Evolutionary conservation across 2,797 vertebrate genomes (phyloP).

Genomic region (Sebastes flavidus): DNA sequence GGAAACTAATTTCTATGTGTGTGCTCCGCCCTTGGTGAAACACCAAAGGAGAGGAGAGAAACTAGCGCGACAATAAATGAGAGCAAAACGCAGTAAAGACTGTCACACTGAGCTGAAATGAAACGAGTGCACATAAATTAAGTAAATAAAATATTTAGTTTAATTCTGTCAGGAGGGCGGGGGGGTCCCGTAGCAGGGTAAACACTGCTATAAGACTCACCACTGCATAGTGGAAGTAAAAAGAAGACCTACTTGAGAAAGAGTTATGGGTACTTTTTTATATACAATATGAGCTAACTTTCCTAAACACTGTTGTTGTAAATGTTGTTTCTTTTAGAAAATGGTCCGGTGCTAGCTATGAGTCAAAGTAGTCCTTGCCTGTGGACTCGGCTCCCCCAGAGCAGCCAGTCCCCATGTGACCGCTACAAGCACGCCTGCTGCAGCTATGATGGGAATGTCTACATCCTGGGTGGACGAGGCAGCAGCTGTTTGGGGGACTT

Average conservation of each 20-base stretch:
- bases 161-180: no score
- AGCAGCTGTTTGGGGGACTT: conserved; percentile 82
- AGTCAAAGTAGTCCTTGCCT: conserved; percentile 67
- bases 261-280: background rate
- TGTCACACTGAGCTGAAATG: no score
- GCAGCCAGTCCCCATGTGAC: conserved; percentile 77
- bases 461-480: conserved; percentile 85
- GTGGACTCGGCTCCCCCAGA: conserved; percentile 79
- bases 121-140: no score
- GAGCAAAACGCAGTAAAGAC: no score
- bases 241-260: background rate
- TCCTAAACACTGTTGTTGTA: background rate
- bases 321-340: conserved; percentile 7
- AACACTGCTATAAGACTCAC: background rate
- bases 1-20: no score
- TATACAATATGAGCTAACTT: no score
- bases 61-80: no score
- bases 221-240: background rate
- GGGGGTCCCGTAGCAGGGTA: no score
- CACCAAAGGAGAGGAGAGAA: no score
- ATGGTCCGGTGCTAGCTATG: conserved; percentile 58
- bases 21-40: no score
- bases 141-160: no score
- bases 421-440: conserved; percentile 88
- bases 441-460: conserved; percentile 77